A percentile compares a stretch with the other conserved stretches of the same genome.
phyloP scores from a whole-genome alignment of 1,140 invertebrate species.

The Saccostrea cuccullata region DNA sequence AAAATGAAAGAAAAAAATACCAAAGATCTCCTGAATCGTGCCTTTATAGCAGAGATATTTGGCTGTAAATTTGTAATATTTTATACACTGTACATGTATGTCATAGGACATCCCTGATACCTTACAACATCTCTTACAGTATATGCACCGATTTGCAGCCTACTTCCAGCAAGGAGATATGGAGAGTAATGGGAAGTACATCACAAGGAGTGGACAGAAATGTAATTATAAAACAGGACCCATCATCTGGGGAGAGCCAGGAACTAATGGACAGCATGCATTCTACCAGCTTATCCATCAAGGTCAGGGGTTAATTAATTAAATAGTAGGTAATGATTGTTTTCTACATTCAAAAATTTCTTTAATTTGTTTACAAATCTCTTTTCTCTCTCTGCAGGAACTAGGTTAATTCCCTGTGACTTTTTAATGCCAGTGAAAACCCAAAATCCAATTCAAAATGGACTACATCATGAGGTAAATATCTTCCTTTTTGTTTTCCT shows the following conservation, averaged over 20 bases:
- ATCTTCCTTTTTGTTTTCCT: not conserved
- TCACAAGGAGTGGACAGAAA: conserved; percentile 86
- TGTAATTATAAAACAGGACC: conserved; percentile 93
- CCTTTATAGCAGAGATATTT: not conserved
- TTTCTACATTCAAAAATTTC: not conserved
- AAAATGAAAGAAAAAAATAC: too few species aligned
- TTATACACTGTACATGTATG: too few species aligned
- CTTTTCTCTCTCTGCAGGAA: conserved; percentile 77
- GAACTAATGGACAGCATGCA: conserved; percentile 94
- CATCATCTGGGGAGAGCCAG: conserved; percentile 97
- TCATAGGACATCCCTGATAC: not conserved
- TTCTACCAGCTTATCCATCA: conserved; percentile 80
- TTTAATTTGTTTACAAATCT: not conserved
- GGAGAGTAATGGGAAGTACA: conserved; percentile 99
- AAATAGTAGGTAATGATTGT: too few species aligned
- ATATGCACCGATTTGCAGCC: conserved; percentile 98
- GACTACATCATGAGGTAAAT: conserved; percentile 85
- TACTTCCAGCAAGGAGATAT: conserved; percentile 99
- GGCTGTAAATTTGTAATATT: not conserved
- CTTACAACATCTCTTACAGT: conserved; percentile 82
- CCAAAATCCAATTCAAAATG: conserved; percentile 92
- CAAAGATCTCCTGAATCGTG: too few species aligned
- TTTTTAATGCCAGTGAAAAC: conserved; percentile 96
- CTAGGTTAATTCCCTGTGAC: conserved; percentile 95
- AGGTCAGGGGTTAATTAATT: conserved; percentile 64